phyloP scores from a whole-genome alignment of 2,888 invertebrate genomes.

The Coenonympha glycerion region DNA sequence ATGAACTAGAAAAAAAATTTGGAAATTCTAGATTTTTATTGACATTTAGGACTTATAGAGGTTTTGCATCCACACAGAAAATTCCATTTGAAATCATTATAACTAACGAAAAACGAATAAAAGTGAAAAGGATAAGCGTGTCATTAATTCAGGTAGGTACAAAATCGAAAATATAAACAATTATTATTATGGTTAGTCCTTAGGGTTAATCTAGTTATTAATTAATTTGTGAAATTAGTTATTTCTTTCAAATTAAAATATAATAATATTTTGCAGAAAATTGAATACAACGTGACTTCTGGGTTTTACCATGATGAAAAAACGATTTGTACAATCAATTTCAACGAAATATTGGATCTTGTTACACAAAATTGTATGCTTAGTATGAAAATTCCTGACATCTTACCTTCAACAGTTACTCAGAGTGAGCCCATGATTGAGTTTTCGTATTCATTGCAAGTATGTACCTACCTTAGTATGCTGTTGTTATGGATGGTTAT shows the following conservation, averaged over 20 bases:
- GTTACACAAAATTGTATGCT: conserved; percentile 44
- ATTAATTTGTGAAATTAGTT: too few relatives aligned
- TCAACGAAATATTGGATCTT: conserved; percentile 40
- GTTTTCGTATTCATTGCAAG: conserved; percentile 54
- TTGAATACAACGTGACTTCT: conserved; percentile 46
- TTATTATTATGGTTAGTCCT: not conserved
- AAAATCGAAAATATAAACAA: not conserved
- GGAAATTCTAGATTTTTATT: conserved; percentile 42
- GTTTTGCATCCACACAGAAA: conserved; percentile 50
- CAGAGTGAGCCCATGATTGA: conserved; percentile 47
- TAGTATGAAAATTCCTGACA: conserved; percentile 53
- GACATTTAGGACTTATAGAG: conserved; percentile 50
- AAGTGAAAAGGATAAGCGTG: conserved; percentile 47
- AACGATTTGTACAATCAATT: conserved; percentile 40
- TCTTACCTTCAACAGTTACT: conserved; percentile 51
- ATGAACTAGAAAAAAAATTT: conserved; percentile 46
- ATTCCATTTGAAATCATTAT: conserved; percentile 52
- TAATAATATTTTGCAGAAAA: conserved; percentile 39
- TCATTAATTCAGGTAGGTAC: conserved; percentile 50
- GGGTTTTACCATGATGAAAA: conserved; percentile 53
- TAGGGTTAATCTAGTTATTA: too few relatives aligned
- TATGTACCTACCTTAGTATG: conserved; percentile 31
- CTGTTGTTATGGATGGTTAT: too few relatives aligned
- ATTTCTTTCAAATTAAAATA: not conserved
- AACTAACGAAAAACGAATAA: conserved; percentile 47